These are phyloP conservation scores for Ianthella basta DNA, from an alignment of 37 sponge, comb jelly and placozoan genomes.

Conservation along the genomic window DNA sequence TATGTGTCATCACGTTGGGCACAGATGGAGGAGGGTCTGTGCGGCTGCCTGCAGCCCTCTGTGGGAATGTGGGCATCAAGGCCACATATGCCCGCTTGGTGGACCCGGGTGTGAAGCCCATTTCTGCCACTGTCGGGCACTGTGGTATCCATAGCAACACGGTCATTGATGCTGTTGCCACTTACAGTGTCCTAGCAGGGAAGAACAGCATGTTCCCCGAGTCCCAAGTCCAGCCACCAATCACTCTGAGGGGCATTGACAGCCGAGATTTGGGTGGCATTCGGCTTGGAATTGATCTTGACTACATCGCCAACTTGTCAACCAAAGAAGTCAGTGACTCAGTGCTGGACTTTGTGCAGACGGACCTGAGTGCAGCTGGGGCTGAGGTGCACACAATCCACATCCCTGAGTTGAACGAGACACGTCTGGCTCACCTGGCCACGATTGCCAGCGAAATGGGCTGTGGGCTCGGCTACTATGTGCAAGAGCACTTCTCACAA, in stretches of 20 bases:
- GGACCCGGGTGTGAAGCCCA: constrained; percentile 24
- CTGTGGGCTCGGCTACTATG: constrained; percentile 32
- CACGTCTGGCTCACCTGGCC: constrained; percentile 65
- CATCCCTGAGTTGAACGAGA: constrained; percentile 81
- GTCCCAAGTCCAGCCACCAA: constrained; percentile 18
- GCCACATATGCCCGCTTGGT: constrained; percentile 73
- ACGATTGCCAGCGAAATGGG: constrained; percentile 66
- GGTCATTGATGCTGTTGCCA: constrained; percentile 67
- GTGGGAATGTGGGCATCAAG: constrained; percentile 92
- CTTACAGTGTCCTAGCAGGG: constrained; percentile 31
- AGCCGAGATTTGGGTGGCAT: constrained; percentile 42
- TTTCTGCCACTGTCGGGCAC: constrained; percentile 44
- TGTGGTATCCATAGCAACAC: constrained; percentile 67
- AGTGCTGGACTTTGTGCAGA: constrained; percentile 35
- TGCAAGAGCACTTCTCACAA: constrained; percentile 63
- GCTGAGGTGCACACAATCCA: constrained; percentile 64
- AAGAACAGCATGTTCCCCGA: not conserved
- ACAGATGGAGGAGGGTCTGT: constrained; percentile 95
- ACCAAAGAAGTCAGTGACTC: constrained; percentile 32
- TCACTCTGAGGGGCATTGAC: constrained; percentile 51
- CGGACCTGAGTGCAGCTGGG: constrained; percentile 51
- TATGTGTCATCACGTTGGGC: constrained; percentile 86
- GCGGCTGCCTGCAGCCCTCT: constrained; percentile 82
- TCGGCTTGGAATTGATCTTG: constrained; percentile 62
- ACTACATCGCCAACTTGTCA: constrained; percentile 47